These are phyloP conservation scores for Drosophila gunungcola DNA, from an alignment of 1,140 invertebrate genomes.

Conservation along the genomic window DNA sequence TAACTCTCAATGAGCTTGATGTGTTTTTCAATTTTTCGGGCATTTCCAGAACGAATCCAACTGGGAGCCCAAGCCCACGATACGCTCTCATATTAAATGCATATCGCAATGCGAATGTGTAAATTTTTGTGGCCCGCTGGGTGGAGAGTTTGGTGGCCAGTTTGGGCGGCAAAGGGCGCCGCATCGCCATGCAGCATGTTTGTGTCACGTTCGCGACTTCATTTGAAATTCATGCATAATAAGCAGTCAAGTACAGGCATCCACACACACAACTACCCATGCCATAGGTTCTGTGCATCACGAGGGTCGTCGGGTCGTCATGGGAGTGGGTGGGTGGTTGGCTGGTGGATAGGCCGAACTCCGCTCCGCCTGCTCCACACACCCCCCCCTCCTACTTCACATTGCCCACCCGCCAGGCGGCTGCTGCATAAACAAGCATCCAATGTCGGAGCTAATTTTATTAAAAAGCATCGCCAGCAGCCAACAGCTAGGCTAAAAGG, in stretches of 20 bases:
- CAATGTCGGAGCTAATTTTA: constrained; percentile 79
- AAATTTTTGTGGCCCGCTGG: constrained; percentile 54
- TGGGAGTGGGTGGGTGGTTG: constrained; percentile 12
- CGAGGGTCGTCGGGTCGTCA: constrained; percentile 44
- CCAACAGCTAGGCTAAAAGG: constrained; percentile 55
- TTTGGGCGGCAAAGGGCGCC: constrained; percentile 29
- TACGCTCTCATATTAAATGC: constrained; percentile 73
- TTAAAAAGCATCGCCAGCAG: constrained; percentile 72
- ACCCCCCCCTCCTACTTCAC: constrained; percentile 1
- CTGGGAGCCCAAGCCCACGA: constrained; percentile 25
- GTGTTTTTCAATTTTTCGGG: constrained; percentile 65
- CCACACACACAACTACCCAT: constrained; percentile 12
- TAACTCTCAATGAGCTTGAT: constrained; percentile 68
- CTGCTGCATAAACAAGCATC: constrained; percentile 80
- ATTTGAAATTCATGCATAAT: constrained; percentile 82
- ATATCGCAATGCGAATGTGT: constrained; percentile 81
- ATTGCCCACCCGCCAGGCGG: constrained; percentile 22
- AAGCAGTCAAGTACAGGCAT: constrained; percentile 75
- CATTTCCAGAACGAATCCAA: constrained; percentile 21
- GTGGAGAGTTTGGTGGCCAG: constrained; percentile 32
- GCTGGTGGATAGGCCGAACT: constrained; percentile 8
- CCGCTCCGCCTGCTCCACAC: constrained; percentile 3
- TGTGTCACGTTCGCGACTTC: constrained; percentile 82
- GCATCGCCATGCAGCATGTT: constrained; percentile 68
- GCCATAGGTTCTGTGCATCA: constrained; percentile 57